phyloP scores from a whole-genome alignment of 2,797 vertebrate species.

The Galaxias olidus region DNA sequence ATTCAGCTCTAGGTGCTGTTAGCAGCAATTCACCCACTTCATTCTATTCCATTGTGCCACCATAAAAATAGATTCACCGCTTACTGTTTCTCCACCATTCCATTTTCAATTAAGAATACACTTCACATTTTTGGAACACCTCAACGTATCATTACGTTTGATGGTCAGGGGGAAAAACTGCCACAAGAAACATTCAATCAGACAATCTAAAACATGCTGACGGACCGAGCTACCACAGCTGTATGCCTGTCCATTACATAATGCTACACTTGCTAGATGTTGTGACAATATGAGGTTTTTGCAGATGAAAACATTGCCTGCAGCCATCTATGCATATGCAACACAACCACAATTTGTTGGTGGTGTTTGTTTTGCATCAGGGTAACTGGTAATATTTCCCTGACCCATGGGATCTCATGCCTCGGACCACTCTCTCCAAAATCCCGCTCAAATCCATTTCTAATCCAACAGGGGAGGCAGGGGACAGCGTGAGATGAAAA shows the following conservation, averaged over 20 bases:
- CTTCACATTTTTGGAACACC: too few species aligned
- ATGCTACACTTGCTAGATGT: constrained; percentile 37
- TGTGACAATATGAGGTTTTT: constrained; percentile 47
- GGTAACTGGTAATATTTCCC: constrained; percentile 52
- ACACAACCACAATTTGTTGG: constrained; percentile 17
- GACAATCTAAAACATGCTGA: constrained; percentile 36
- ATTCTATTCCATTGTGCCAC: not conserved
- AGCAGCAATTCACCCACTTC: constrained; percentile 3
- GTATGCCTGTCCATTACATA: constrained; percentile 38
- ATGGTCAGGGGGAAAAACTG: not conserved
- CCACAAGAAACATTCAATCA: constrained; percentile 21
- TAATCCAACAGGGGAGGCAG: constrained; percentile 43
- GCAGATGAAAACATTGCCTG: constrained; percentile 44
- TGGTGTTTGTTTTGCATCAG: constrained; percentile 54
- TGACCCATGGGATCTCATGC: constrained; percentile 24
- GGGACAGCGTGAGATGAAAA: constrained; percentile 44
- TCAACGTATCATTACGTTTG: not conserved
- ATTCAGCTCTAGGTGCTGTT: not conserved
- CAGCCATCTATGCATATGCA: constrained; percentile 34
- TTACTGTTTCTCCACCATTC: too few species aligned
- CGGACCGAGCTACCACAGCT: constrained; percentile 21
- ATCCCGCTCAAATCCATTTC: constrained; percentile 51
- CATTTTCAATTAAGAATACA: too few species aligned
- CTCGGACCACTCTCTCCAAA: constrained; percentile 41
- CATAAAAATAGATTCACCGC: not conserved